These are phyloP conservation scores for Tigriopus japonicus DNA, from an alignment of 1,140 invertebrate genomes.

Conservation along the genomic window DNA sequence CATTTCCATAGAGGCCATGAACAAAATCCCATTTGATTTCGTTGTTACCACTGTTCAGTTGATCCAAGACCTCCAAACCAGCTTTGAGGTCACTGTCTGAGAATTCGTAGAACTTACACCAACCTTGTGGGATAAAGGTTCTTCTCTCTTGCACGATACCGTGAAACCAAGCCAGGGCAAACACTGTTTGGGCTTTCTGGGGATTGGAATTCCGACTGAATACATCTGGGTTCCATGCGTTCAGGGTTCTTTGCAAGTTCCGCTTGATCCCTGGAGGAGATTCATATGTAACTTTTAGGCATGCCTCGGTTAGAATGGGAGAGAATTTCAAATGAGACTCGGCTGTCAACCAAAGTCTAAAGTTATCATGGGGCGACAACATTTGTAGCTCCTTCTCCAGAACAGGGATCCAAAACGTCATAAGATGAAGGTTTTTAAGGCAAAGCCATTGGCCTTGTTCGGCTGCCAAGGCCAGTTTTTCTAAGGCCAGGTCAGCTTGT, in stretches of 20 bases:
- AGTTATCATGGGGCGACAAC: conserved; percentile 36
- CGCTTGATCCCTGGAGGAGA: conserved; percentile 45
- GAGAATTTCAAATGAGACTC: conserved; percentile 48
- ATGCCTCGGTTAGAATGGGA: conserved; percentile 38
- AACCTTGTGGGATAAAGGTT: conserved; percentile 65
- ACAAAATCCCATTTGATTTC: conserved; percentile 51
- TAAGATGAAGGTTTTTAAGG: conserved; percentile 73
- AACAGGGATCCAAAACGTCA: conserved; percentile 49
- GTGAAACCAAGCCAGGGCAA: conserved; percentile 59
- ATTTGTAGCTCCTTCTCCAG: conserved; percentile 49
- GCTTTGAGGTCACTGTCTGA: conserved; percentile 60
- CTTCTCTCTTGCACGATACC: conserved; percentile 70
- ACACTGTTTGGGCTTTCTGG: conserved; percentile 35
- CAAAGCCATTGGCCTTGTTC: conserved; percentile 49
- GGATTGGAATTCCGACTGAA: conserved; percentile 28
- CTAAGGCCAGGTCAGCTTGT: conserved; percentile 39
- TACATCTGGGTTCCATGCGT: conserved; percentile 34
- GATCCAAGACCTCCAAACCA: conserved; percentile 47
- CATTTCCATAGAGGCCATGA: conserved; percentile 54
- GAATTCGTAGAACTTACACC: conserved; percentile 79
- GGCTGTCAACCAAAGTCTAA: conserved; percentile 56
- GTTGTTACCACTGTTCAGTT: conserved; percentile 27
- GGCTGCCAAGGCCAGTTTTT: conserved; percentile 32
- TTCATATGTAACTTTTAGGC: conserved; percentile 69
- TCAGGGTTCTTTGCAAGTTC: conserved; percentile 38